These are phyloP conservation scores for Petrocephalus zakoni DNA, from an alignment of 2,113 vertebrate genomes.

Conservation along the genomic window DNA sequence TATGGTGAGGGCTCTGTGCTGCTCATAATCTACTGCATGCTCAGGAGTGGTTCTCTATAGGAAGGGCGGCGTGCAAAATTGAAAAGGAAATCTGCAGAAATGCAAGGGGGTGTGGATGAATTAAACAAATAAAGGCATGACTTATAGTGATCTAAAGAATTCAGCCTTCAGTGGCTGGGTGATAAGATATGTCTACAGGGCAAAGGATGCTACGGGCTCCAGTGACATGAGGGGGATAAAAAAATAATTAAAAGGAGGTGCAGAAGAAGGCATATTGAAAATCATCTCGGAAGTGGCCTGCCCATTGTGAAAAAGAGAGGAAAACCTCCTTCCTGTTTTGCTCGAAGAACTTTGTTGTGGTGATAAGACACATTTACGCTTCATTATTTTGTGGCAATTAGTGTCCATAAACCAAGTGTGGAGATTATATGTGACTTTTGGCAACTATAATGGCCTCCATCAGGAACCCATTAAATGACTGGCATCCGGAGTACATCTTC, in stretches of 20 bases:
- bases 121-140: slow-evolving; percentile 63
- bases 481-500: slow-evolving; percentile 18
- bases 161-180: slow-evolving; percentile 63
- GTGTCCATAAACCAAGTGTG: slow-evolving; percentile 31
- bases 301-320: slow-evolving; percentile 38
- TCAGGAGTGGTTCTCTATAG: slow-evolving; percentile 30
- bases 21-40: slow-evolving; percentile 30
- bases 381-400: slow-evolving; percentile 19
- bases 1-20: slow-evolving; percentile 21
- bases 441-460: slow-evolving; percentile 9
- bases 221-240: slow-evolving; percentile 44
- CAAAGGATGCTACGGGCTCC: slow-evolving; percentile 29
- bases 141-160: slow-evolving; percentile 61
- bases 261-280: slow-evolving; percentile 31
- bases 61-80: slow-evolving; percentile 56
- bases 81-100: slow-evolving; percentile 50
- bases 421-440: slow-evolving; percentile 22
- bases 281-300: slow-evolving; percentile 30
- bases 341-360: slow-evolving; percentile 38
- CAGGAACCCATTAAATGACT: slow-evolving; percentile 33
- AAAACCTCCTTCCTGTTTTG: slow-evolving; percentile 25
- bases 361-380: slow-evolving; percentile 34
- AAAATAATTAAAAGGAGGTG: slow-evolving; percentile 49
- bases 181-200: slow-evolving; percentile 41
- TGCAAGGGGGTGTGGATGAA: slow-evolving; percentile 51